Evolutionary conservation across 2,888 invertebrate species (phyloP), one percentile per base, ranked within the genome.

Genomic region (Heliconius sara): DNA sequence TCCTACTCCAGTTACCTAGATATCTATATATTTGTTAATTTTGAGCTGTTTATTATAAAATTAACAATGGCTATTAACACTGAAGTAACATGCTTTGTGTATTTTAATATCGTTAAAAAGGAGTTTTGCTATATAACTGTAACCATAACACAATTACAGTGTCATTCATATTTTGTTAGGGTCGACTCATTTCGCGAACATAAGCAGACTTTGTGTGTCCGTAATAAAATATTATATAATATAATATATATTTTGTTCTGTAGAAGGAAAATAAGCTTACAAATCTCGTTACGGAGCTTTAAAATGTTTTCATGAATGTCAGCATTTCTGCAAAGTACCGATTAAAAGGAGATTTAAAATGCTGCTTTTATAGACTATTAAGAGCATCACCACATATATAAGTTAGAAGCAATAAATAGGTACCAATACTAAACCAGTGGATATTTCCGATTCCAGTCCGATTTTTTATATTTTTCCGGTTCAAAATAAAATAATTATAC

Each of bases 321-420:
- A n/a, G 63, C 63, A 63, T 5, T 25, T 25, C 27, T 27, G 16
- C 65, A 65, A 25, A 65, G 25, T 16, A 65, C 13, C 27, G 25
- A 65, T 25, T 65, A 25, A 25, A 6, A 27, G 25, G 39, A 68
- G 39, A 68, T 68, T 68, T 68, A 39, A 39, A 68, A 68, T 39
- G 39, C 68, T 39, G n/a, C 39, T 68, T 39, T 68, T n/a, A 68
- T 68, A 39, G n/a, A 68, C 68, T 68, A 68, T 68, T 13, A 39
- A n/a, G 13, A 68, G n/a, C 39, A 39, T 39, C 68, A 39, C 39
- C n/a, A 39, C 6, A 39, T 68, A 67, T 9, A 22, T 25, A 13
- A 10, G 68, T n/a, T n/a, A n/a, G n/a, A 39, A 39, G 1, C 13
- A 22, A 30, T 30, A 30, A 22, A 9, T 66, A 22, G 30, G 10